A percentile compares a stretch with the other conserved stretches of the same genome.
phyloP scores from a whole-genome alignment of 2,113 vertebrate species.

The Indicator maculatus region DNA sequence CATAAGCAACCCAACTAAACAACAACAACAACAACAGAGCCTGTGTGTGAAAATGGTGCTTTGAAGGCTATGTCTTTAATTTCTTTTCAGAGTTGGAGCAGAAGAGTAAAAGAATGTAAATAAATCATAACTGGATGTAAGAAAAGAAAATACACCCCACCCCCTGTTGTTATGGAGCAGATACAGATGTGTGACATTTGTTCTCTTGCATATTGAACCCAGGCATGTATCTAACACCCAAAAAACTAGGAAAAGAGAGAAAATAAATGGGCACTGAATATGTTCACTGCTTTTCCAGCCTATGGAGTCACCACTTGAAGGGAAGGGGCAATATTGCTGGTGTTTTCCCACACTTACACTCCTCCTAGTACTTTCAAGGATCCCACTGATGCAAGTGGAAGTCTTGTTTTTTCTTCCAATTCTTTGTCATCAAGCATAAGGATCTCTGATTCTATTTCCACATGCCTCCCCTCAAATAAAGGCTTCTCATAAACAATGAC shows the following conservation, averaged over 20 bases:
- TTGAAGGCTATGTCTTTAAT: too few species aligned
- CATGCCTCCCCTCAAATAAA: slow-evolving; percentile 84
- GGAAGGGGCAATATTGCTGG: not conserved
- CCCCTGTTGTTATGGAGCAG: not conserved
- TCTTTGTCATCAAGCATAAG: slow-evolving; percentile 66
- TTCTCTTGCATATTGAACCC: not conserved
- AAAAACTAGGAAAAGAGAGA: not conserved
- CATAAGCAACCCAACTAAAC: slow-evolving; percentile 92
- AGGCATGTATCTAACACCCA: not conserved
- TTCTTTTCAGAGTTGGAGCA: too few species aligned
- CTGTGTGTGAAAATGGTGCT: not conserved
- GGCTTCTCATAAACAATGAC: slow-evolving; percentile 89
- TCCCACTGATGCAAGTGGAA: slow-evolving; percentile 78
- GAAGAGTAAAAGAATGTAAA: too few species aligned
- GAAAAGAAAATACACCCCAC: not conserved
- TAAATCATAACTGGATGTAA: too few species aligned
- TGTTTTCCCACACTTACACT: slow-evolving; percentile 82
- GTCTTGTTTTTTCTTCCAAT: not conserved
- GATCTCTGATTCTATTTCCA: slow-evolving; percentile 83
- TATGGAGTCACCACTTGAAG: not conserved
- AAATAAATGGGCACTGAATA: not conserved
- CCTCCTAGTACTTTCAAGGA: slow-evolving; percentile 90
- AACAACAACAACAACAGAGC: slow-evolving; percentile 12
- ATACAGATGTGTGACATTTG: not conserved
- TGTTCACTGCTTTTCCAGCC: not conserved